Percentiles rank a stretch among this genome's conserved stretches.
phyloP scores from a whole-genome alignment of 92 coral and sea anemone species.

The Micromussa lordhowensis region DNA sequence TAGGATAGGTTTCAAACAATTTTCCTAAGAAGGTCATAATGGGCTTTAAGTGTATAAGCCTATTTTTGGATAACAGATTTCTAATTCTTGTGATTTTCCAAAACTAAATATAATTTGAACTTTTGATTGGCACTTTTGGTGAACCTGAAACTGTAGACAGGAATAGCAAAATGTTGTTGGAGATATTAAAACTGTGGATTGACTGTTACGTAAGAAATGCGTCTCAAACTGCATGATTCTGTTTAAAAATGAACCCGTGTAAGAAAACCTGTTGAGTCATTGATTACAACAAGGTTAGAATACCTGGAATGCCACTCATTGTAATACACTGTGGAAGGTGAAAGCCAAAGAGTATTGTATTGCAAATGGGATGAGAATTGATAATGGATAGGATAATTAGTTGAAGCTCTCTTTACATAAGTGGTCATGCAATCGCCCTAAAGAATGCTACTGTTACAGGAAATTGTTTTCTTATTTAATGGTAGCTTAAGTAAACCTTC shows the following conservation, averaged over 20 bases:
- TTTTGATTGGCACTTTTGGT: neutral
- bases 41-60: constrained; percentile 12
- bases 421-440: neutral
- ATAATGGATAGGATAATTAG: constrained; percentile 2
- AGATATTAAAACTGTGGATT: neutral
- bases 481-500: neutral
- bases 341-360: constrained; percentile 20
- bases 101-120: neutral
- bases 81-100: constrained; percentile 1
- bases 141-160: neutral
- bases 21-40: constrained; percentile 25
- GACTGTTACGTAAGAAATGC: neutral
- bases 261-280: neutral
- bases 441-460: constrained; percentile 1
- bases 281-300: constrained; percentile 9
- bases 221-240: neutral
- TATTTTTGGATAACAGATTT: constrained; percentile 4
- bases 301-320: constrained; percentile 9
- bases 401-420: constrained; percentile 15
- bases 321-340: constrained; percentile 1
- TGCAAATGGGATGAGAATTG: constrained; percentile 39
- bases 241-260: too few species aligned
- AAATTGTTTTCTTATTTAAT: neutral
- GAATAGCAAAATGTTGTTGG: neutral
- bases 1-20: neutral